Conservation (phyloP, 1,140 invertebrate genomes). For the Odontomachus brunneus region DNA sequence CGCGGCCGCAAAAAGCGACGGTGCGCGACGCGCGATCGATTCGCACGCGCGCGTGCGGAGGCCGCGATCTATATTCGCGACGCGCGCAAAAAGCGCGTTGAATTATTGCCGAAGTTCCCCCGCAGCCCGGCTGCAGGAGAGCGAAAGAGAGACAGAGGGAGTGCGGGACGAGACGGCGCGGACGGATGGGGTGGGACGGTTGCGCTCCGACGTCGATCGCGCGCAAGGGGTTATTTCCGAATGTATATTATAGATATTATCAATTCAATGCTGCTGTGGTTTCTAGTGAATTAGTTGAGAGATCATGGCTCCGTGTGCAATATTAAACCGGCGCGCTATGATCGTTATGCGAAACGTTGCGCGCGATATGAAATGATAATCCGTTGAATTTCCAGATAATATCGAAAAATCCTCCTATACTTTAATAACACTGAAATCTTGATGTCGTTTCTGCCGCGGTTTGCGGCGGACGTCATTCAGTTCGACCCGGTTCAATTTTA, state of each 20-base stretch:
- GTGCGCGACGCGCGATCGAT: conserved; percentile 54
- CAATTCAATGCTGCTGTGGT: conserved; percentile 56
- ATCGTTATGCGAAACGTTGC: conserved; percentile 36
- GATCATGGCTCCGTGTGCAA: conserved; percentile 44
- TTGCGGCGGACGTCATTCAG: conserved; percentile 26
- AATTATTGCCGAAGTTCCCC: conserved; percentile 59
- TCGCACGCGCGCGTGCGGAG: conserved; percentile 53
- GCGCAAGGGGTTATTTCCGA: conserved; percentile 48
- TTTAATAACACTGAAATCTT: conserved; percentile 45
- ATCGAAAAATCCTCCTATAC: conserved; percentile 28
- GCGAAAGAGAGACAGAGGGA: background rate
- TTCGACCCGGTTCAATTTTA: conserved; percentile 26
- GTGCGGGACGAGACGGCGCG: background rate
- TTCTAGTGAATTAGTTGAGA: conserved; percentile 60
- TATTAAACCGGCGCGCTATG: conserved; percentile 44
- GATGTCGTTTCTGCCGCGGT: conserved; percentile 5
- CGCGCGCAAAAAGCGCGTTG: conserved; percentile 53
- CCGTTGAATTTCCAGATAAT: conserved; percentile 13
- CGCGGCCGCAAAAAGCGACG: conserved; percentile 47
- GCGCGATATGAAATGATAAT: conserved; percentile 24
- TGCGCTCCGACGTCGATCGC: conserved; percentile 26
- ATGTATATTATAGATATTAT: conserved; percentile 63
- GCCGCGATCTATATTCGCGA: conserved; percentile 59
- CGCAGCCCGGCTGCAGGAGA: background rate
- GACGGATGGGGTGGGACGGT: too few relatives aligned